Percentiles rank a stretch among this genome's conserved stretches.
phyloP scores from a whole-genome alignment of 2,113 vertebrate genomes.

The chimpanzee (Pan troglodytes) region NHGRI_mPanTro3-v2.1_pri NC_086015.1:25414001-25414500 shows the following conservation, averaged over 20 bases:
- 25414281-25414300: conserved; percentile 28
- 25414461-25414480: conserved; percentile 90
- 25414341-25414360: background rate
- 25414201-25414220: conserved; percentile 29
- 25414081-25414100: background rate
- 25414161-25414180: conserved; percentile 66
- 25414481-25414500: conserved; percentile 87
- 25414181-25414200: conserved; percentile 35
- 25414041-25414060: conserved; percentile 41
- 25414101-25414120: background rate
- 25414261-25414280: conserved; percentile 26
- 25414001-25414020: background rate
- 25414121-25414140: conserved; percentile 57
- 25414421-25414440: conserved; percentile 83
- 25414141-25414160: conserved; percentile 59
- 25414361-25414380: background rate
- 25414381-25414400: conserved; percentile 34
- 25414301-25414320: conserved; percentile 59
- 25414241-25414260: background rate
- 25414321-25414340: conserved; percentile 14
- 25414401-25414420: conserved; percentile 62
- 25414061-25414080: background rate
- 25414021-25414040: background rate
- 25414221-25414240: background rate
- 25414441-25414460: conserved; percentile 88